phyloP scores from a whole-genome alignment of 2,888 invertebrate genomes.

The Antheraea yamamai region DNA sequence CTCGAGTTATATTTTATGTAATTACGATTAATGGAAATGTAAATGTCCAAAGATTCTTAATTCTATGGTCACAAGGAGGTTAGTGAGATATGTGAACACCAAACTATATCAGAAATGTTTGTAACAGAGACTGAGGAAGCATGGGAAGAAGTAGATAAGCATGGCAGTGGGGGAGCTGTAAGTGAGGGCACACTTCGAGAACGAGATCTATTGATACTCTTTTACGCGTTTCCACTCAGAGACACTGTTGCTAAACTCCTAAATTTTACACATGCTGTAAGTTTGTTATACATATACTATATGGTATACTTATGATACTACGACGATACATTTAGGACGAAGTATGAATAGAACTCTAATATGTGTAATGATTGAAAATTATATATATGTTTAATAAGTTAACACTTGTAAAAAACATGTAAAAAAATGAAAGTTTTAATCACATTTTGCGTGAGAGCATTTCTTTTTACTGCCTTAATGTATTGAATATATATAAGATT shows the following conservation, averaged over 20 bases:
- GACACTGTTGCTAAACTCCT: constrained; percentile 55
- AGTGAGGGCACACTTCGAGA: constrained; percentile 63
- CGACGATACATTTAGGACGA: no score
- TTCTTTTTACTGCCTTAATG: no score
- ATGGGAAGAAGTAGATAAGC: constrained; percentile 68
- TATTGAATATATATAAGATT: no score
- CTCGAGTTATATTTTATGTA: background rate
- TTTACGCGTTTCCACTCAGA: constrained; percentile 54
- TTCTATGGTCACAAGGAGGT: background rate
- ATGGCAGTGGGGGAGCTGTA: constrained; percentile 61
- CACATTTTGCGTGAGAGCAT: no score
- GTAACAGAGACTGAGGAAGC: constrained; percentile 49
- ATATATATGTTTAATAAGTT: no score
- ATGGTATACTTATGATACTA: background rate
- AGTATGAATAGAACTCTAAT: background rate
- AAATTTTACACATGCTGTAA: constrained; percentile 55
- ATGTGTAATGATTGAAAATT: no score
- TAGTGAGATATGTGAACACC: background rate
- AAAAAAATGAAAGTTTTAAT: no score
- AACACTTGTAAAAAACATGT: no score
- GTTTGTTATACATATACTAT: constrained; percentile 25
- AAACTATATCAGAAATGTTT: background rate
- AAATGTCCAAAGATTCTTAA: background rate
- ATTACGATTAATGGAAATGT: background rate
- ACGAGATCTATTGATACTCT: constrained; percentile 59